A percentile compares a stretch with the other conserved stretches of the same genome.
Conservation (phyloP, 2,888 invertebrate species). For the Epicampocera succincta region DNA sequence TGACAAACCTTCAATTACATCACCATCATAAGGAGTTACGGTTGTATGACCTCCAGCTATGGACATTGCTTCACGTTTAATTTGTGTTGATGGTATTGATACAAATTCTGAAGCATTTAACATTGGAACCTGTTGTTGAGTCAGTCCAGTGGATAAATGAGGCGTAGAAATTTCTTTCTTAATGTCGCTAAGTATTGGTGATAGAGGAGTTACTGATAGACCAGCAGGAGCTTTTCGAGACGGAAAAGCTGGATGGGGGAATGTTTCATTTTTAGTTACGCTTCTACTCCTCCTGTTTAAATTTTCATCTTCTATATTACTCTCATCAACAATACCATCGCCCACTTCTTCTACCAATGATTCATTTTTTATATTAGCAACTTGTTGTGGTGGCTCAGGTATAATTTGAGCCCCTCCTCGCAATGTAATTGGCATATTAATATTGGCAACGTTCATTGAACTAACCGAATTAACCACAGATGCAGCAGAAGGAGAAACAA, state of each 20-base stretch:
- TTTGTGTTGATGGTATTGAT: conserved; percentile 77
- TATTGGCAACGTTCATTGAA: conserved; percentile 75
- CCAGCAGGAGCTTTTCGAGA: conserved; percentile 72
- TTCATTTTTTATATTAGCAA: conserved; percentile 78
- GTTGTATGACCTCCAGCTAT: conserved; percentile 69
- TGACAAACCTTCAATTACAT: conserved; percentile 71
- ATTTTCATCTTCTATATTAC: conserved; percentile 65
- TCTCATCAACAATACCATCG: conserved; percentile 72
- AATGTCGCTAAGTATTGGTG: conserved; percentile 74
- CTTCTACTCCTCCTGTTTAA: conserved; percentile 47
- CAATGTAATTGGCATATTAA: conserved; percentile 77
- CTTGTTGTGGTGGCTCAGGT: conserved; percentile 75
- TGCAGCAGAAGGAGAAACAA: conserved; percentile 73
- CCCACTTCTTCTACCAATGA: conserved; percentile 73
- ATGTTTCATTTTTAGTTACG: conserved; percentile 67
- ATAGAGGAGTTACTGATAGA: conserved; percentile 75
- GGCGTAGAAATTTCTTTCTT: conserved; percentile 77
- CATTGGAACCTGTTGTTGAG: conserved; percentile 70
- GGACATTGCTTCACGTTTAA: conserved; percentile 77
- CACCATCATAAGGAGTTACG: conserved; percentile 68
- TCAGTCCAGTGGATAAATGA: conserved; percentile 63
- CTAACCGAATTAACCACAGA: conserved; percentile 69
- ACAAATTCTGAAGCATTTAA: conserved; percentile 72
- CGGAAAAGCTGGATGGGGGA: conserved; percentile 71
- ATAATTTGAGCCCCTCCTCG: conserved; percentile 79